Evolutionary conservation across 2,797 vertebrate species (phyloP), one percentile per base, ranked within the genome.

Genomic region (Cygnus olor): DNA sequence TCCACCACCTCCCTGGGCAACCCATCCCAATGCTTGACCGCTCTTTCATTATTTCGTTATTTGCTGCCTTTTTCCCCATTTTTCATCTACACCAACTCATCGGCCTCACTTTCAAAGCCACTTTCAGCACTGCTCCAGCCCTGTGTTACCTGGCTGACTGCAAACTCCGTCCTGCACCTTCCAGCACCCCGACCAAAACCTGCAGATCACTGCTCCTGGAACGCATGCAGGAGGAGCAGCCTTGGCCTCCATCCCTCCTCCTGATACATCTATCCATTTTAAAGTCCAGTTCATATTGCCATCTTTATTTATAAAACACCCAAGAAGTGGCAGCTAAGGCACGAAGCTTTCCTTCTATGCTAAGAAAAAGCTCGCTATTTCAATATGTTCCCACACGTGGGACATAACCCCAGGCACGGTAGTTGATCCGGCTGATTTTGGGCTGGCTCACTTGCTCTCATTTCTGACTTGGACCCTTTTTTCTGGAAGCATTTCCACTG

Each of bases 211-310:
- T 14, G 40, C 27, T 49, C 28, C 42, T 7, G 11, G 14, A 25
- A 28, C 5, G 24, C 24, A 12, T 0, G 16, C 14, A 60, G 15
- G 24, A 0, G 1, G 30, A 70, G 32, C n/a, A 71, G 19, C 60
- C 5, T 38, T 8, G 20, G 44, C 58, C 71, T 56, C 58, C 51
- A 49, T 68, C 5, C 36, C 38, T 10, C 27, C 32, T 15, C 8
- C 1, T 2, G 10, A 38, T 18, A 34, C 8, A 1, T 9, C 42
- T 20, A 4, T 5, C 27, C 14, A 30, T 45, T 28, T 21, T 30
- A 32, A 40, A 44, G 32, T 25, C 14, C 21, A 56, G 21, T 24
- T 17, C 49, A 17, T 4, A 32, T 5, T 21, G 32, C 24, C 27
- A 11, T 25, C 24, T 49, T 45, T 28, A n/a, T n/a, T 21, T 34